Evolutionary conservation across 1,140 invertebrate species (phyloP).

Genomic region (Eumaeus atala): DNA sequence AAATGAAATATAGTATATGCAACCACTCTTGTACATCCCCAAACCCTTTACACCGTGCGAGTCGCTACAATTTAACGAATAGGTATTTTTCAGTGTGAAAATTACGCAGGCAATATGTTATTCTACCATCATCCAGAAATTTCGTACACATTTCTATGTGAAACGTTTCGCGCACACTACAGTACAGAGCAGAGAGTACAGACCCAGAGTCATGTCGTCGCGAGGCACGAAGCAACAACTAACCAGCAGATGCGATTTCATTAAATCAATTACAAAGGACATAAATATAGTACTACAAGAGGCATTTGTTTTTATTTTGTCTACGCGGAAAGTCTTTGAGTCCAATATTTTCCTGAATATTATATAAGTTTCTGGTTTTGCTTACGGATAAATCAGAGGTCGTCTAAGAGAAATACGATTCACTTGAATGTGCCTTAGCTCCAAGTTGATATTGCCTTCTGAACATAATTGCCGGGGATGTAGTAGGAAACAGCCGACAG

Average conservation of each 20-base stretch:
- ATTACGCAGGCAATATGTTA: constrained; percentile 7
- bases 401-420: neutral
- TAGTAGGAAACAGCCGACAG: constrained; percentile 1
- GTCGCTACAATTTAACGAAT: neutral
- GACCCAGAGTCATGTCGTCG: neutral
- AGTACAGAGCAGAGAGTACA: no score
- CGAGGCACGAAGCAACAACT: neutral
- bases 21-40: no score
- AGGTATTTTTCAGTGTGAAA: neutral
- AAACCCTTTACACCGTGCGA: no score
- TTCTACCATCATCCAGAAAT: constrained; percentile 5
- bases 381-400: neutral
- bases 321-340: neutral
- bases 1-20: no score
- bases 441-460: constrained; percentile 1
- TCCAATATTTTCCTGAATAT: neutral
- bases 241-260: neutral
- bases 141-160: neutral
- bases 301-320: neutral
- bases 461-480: neutral
- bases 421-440: neutral
- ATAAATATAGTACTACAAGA: neutral
- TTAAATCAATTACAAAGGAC: neutral
- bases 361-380: neutral
- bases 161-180: neutral